Base-by-base conservation (phyloP, 2,797 vertebrate genomes). In the Steatocranus sp. region DNA sequence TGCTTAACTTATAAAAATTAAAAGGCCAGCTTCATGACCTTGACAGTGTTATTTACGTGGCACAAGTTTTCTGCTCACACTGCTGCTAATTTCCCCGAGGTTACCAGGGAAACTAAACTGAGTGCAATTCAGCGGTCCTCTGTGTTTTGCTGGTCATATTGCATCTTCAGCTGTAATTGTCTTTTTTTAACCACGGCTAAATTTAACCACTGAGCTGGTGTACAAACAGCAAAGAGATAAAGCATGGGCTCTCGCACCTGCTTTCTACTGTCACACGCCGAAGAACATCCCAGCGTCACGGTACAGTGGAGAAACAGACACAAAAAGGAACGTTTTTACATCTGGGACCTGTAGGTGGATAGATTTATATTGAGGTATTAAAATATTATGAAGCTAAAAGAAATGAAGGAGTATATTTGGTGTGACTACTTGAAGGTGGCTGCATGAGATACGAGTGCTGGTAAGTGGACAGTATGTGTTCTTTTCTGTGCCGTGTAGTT, bases 81-180 rank as follows among this genome's bases (percentile, higher is more conserved):
- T 81, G 86, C 84, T 86, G 76, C 85, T 93, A 89, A 92, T 95
- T 94, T 90, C 83, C 83, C 84, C 86, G 80, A 82, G 89, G 94
- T 96, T 95, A 88, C 94, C 95, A 93, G 78, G 95, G 95, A 92
- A 93, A 96, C 92, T 61, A 87, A 87, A 83, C 18, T 11, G 11
- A 87, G 56, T 49, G 75, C 75, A 75, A 30, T 48, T 87, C 18
- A 5, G 34, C 63, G 9, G 34, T 63, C 76, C 83, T 79, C 77
- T 8, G 30, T 78, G 81, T 82, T 91, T 89, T 84, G 63, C 85
- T 34, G 79, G 70, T 91, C 74, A 83, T 81, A 70, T 86, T 89
- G 89, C 81, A 68, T 91, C 78, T 88, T 87, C 76, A 84, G 83
- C 81, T 34, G 87, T 78, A 83, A 90, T 80, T 85, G 83, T 41